Evolutionary conservation across 1,140 invertebrate genomes (phyloP).

Genomic region (Temnothorax longispinosus): DNA sequence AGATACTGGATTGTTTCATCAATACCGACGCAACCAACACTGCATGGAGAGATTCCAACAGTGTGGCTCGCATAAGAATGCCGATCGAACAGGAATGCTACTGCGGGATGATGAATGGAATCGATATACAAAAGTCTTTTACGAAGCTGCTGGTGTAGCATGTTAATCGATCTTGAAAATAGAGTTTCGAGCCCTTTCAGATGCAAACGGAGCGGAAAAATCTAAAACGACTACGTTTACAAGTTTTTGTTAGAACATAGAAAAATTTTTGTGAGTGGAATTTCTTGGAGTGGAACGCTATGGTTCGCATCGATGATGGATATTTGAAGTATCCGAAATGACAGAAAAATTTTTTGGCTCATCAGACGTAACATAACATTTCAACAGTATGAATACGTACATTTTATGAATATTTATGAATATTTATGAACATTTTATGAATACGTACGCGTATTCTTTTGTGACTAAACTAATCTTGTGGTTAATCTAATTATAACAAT

Average conservation of each 20-base stretch:
- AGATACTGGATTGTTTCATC: constrained; percentile 23
- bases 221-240: not conserved
- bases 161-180: constrained; percentile 1
- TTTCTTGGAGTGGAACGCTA: not conserved
- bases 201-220: not conserved
- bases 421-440: too few species aligned
- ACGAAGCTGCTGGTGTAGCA: not conserved
- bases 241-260: not conserved
- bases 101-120: constrained; percentile 23
- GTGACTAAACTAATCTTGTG: not conserved
- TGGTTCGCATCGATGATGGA: not conserved
- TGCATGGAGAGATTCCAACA: not conserved
- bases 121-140: constrained; percentile 15
- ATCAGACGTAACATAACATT: not conserved
- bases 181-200: not conserved
- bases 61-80: not conserved
- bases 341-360: too few species aligned
- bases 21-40: constrained; percentile 14
- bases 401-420: too few species aligned
- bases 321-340: not conserved
- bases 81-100: constrained; percentile 17
- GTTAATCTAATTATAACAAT: constrained; percentile 30
- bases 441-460: not conserved
- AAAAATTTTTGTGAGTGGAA: not conserved
- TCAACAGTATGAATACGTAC: not conserved